These are phyloP conservation scores for Platalea minor DNA, from an alignment of 2,797 vertebrate species.

Conservation along the genomic window DNA sequence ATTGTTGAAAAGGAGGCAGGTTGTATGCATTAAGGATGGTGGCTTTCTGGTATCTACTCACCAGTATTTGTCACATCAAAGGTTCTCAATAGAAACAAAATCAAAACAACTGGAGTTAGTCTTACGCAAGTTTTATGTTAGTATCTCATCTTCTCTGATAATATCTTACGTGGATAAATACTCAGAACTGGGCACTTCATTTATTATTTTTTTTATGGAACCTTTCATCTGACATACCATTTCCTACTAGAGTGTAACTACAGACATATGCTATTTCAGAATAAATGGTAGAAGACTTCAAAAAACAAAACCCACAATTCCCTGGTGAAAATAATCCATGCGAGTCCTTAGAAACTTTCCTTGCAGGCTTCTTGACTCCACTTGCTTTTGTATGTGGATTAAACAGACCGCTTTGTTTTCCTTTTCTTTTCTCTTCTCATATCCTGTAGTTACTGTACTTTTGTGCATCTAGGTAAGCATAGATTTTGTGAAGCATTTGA, in stretches of 20 bases:
- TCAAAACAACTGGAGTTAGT: background rate
- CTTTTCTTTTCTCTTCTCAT: background rate
- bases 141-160: background rate
- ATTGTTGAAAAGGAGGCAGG: background rate
- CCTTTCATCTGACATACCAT: background rate
- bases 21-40: background rate
- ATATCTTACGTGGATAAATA: accelerated
- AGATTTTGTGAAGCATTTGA: background rate
- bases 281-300: background rate
- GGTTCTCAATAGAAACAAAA: background rate
- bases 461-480: background rate
- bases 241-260: background rate
- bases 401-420: background rate
- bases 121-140: background rate
- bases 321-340: background rate
- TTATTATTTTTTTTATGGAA: background rate
- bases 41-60: background rate
- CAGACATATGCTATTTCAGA: background rate
- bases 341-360: background rate
- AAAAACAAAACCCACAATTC: background rate
- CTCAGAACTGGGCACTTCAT: background rate
- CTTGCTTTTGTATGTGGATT: background rate
- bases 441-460: background rate
- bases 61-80: background rate
- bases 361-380: background rate